Base-by-base conservation (phyloP, 64 coral and sea anemone species). In the Platygyra sinensis region DNA sequence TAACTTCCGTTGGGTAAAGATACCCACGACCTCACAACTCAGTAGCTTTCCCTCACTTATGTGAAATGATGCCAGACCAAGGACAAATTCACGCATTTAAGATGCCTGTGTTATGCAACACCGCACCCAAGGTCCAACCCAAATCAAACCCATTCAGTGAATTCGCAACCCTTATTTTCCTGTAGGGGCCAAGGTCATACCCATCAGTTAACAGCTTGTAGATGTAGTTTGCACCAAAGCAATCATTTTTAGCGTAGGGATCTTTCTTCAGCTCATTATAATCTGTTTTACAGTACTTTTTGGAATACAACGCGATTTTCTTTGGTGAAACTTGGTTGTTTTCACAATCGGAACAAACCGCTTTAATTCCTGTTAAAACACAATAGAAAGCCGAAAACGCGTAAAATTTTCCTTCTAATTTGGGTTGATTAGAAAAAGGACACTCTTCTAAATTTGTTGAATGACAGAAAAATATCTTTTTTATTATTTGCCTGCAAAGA, bases 161-260 rank as follows among this genome's bases (percentile, higher is more conserved):
- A 72, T 25, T 52, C 20, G 63, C 63, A 2, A 80, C 69, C 8
- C 16, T 32, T 4, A 90, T 38, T n/a, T n/a, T 49, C 27, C 71
- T 80, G 2, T 2, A 30, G 33, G 0, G 42, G 9, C 31, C 10
- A 13, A 82, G 61, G 8, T 46, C 51, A 27, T 91, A 91, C 19
- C 89, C 89, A 11, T 61, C 29, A 2, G 54, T 60, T n/a, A 91
- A 51, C 79, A 91, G 11, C 30, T 64, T 38, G 60, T 91, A 52
- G 36, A 91, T 91, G 33, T 84, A 91, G 52, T 91, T 91, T 10
- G 59, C 60, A 17, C 73, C 79, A 67, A 91, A 91, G 73, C 89
- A 91, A 2, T 73, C 8, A 33, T 54, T 65, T 30, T 84, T 72
- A 8, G 79, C 49, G 16, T 74, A 46, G 13, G 25, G 64, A 30